Base-by-base conservation (phyloP, 2,888 invertebrate genomes). In the Thecocarcelia acutangulata region DNA sequence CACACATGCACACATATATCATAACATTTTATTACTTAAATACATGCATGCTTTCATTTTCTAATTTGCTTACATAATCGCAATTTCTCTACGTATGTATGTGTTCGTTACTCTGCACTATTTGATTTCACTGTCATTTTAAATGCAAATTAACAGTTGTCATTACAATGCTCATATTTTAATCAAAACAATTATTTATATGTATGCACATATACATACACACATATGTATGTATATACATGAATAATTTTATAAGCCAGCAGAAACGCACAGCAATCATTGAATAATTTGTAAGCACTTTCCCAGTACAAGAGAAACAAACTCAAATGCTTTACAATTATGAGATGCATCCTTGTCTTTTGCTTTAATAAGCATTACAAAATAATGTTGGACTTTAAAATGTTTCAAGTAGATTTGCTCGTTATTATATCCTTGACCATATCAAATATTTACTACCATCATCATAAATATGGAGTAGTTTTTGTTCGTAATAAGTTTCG, bases 141-240 rank as follows among this genome's bases (percentile, higher is more conserved):
- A 11, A 15, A 19, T 58, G 37, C 17, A 72, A 75, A 72, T 79
- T 70, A 70, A 79, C 70, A 83, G 56, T 75, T 83, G 83, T 79
- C 83, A 83, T 79, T 75, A 56, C 68, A 75, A 61, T 48, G 17
- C 66, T 74, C 68, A 73, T 76, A 50, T 83, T 84, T 87, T 85
- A 87, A 87, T 86, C 87, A 84, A 70, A 82, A 85, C 85, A 88
- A 85, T 88, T 88, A 87, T 88, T 87, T 85, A 86, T 85, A 85
- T 85, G 37, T 24, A 59, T 86, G n/a, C 24, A 70, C 28, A 46
- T 0, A 72, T 54, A 40, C 48, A 64, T 63, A 48, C 46, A 40
- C 24, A 42, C 37, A 28, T 40, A 13, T 44, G 12, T n/a, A 17
- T 17, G 11, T 15, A 52, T 61, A 21, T 54, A 72, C 33, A 58